These are phyloP conservation scores for Fulica atra DNA, from an alignment of 2,113 vertebrate species.

Conservation along the genomic window DNA sequence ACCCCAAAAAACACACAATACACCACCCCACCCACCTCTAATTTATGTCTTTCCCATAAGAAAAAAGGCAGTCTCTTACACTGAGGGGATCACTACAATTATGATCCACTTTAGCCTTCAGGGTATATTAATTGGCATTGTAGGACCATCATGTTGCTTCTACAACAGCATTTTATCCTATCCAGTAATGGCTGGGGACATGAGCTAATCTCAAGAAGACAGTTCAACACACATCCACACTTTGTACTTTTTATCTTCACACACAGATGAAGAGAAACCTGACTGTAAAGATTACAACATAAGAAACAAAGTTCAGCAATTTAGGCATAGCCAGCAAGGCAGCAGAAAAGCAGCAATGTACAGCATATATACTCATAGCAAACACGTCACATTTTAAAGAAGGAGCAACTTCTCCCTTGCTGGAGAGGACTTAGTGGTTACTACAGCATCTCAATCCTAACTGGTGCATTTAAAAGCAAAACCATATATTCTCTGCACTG, in stretches of 20 bases:
- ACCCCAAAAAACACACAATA: too few species aligned
- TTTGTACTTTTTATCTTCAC: neutral
- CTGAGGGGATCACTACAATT: neutral
- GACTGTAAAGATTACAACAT: neutral
- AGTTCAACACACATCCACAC: neutral
- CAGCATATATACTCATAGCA: neutral
- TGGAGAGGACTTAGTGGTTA: neutral
- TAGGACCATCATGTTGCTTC: neutral
- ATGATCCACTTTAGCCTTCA: neutral
- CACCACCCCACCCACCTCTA: neutral
- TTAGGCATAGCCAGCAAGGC: neutral
- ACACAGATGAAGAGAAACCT: neutral
- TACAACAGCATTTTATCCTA: neutral
- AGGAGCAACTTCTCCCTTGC: neutral
- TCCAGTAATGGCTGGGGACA: neutral
- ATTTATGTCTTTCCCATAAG: neutral
- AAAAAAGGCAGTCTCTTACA: neutral
- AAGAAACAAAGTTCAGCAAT: neutral
- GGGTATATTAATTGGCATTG: neutral
- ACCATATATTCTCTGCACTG: neutral
- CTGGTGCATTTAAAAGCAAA: neutral
- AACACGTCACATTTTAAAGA: neutral
- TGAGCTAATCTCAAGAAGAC: neutral
- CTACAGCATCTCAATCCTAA: neutral
- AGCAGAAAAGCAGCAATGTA: neutral